Evolutionary conservation across 2,797 vertebrate species (phyloP).

Genomic region (Merluccius polli): DNA sequence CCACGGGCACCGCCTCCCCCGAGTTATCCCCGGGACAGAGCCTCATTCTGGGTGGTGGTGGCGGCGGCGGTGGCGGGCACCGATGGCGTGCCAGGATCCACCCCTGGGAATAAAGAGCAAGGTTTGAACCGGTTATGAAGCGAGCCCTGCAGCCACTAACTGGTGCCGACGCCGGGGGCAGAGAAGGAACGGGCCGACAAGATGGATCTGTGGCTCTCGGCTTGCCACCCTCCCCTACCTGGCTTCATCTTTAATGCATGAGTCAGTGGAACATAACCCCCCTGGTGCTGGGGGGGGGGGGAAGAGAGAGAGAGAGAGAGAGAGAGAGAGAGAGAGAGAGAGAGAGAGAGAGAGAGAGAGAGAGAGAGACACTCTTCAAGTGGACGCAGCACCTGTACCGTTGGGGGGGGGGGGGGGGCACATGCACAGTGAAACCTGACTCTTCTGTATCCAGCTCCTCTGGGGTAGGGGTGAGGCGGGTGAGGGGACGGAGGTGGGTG

Average conservation of each 20-base stretch:
- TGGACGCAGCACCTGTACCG: not conserved
- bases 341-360: slow-evolving; percentile 24
- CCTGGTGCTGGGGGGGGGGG: slow-evolving; percentile 14
- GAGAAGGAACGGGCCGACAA: slow-evolving; percentile 18
- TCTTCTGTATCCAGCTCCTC: not conserved
- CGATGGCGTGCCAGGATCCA: not conserved
- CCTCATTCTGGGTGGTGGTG: slow-evolving; percentile 12
- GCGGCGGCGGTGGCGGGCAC: not conserved
- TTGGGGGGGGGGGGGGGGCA: not conserved
- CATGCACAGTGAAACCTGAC: not conserved
- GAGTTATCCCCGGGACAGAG: slow-evolving; percentile 30
- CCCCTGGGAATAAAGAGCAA: not conserved
- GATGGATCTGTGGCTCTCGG: slow-evolving; percentile 34
- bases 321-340: slow-evolving; percentile 21
- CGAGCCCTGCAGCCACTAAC: not conserved
- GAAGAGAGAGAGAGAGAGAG: slow-evolving; percentile 2
- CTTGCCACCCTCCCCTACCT: slow-evolving; percentile 37
- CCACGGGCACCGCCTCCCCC: slow-evolving; percentile 39
- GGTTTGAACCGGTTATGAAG: not conserved
- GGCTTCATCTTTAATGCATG: slow-evolving; percentile 74
- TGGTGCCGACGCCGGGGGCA: not conserved
- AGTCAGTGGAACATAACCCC: slow-evolving; percentile 73
- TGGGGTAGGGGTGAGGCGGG: not conserved
- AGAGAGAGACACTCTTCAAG: not conserved
- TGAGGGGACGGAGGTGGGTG: too few species aligned